phyloP scores from a whole-genome alignment of 2,113 vertebrate genomes.

The Embiotoca jacksoni region DNA sequence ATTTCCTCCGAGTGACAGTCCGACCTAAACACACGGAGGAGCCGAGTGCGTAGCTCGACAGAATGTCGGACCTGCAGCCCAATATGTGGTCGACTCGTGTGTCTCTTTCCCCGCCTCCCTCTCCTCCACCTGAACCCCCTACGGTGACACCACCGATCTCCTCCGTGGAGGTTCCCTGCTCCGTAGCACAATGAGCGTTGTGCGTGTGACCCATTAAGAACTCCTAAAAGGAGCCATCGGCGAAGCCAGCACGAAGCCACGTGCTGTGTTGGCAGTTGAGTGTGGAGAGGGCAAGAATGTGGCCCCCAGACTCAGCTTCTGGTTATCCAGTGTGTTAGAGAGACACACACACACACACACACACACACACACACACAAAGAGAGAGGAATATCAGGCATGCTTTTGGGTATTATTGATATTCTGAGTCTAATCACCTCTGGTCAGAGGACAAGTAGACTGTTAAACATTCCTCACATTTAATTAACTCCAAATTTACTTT shows the following conservation, averaged over 20 bases:
- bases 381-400: slow-evolving; percentile 25
- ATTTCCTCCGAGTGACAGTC: slow-evolving; percentile 5
- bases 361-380: background rate
- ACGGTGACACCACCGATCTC: slow-evolving; percentile 34
- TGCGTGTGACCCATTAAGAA: slow-evolving; percentile 68
- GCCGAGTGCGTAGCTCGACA: background rate
- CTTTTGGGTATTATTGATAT: slow-evolving; percentile 39
- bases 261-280: slow-evolving; percentile 72
- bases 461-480: slow-evolving; percentile 5
- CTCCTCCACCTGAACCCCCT: slow-evolving; percentile 53
- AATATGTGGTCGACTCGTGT: background rate
- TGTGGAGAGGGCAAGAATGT: slow-evolving; percentile 75
- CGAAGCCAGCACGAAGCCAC: slow-evolving; percentile 65
- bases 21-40: background rate
- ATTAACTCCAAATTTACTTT: background rate
- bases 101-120: slow-evolving; percentile 21
- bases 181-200: slow-evolving; percentile 58
- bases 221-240: slow-evolving; percentile 64
- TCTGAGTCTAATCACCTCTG: slow-evolving; percentile 13
- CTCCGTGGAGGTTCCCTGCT: slow-evolving; percentile 54
- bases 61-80: background rate
- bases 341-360: background rate
- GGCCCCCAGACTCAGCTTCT: slow-evolving; percentile 63
- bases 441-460: background rate
- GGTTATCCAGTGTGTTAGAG: slow-evolving; percentile 43